These are phyloP conservation scores for Smutsia temminckii DNA, from an alignment of 2,797 vertebrate species.

Conservation along the genomic window DNA sequence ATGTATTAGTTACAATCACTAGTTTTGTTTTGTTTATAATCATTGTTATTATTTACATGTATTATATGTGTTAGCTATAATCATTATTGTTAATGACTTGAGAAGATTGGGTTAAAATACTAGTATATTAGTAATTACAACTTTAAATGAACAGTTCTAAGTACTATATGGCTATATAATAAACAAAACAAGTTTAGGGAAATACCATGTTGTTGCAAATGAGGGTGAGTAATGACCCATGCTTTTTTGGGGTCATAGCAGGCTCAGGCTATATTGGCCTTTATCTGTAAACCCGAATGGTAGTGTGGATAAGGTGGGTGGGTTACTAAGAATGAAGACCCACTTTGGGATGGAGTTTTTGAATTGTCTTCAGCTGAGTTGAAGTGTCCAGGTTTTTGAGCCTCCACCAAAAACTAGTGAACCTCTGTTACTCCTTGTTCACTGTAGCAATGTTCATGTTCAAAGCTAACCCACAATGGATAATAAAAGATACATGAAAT, in stretches of 20 bases:
- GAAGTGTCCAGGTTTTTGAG: background rate
- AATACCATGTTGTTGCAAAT: background rate
- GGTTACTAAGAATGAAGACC: background rate
- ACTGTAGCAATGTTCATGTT: background rate
- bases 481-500: background rate
- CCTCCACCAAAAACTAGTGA: background rate
- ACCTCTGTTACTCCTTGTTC: background rate
- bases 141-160: background rate
- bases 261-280: background rate
- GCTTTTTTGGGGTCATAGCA: background rate
- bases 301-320: background rate
- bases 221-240: background rate
- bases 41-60: background rate
- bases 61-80: background rate
- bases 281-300: background rate
- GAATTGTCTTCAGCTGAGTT: background rate
- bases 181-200: background rate
- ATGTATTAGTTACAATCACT: background rate
- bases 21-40: background rate
- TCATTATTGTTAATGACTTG: background rate
- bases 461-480: background rate
- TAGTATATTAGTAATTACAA: background rate
- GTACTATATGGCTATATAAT: background rate
- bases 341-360: background rate
- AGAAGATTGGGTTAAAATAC: background rate